Conservation (phyloP, 1,140 invertebrate genomes). For the Drosophila burlai region DNA sequence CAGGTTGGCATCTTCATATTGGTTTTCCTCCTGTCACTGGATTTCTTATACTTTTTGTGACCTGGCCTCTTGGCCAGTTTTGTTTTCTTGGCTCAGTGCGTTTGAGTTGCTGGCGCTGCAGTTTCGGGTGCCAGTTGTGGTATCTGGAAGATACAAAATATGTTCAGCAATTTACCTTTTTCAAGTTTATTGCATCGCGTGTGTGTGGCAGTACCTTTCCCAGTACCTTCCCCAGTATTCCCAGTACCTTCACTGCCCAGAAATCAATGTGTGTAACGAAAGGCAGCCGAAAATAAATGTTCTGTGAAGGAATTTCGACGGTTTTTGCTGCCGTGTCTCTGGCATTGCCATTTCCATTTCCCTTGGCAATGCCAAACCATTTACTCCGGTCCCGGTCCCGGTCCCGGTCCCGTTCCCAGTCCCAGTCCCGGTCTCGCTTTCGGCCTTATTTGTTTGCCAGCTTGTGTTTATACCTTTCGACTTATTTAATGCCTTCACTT, state of each 20-base stretch:
- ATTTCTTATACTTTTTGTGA: constrained; percentile 4
- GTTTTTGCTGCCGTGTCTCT: constrained; percentile 63
- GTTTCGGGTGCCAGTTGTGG: constrained; percentile 54
- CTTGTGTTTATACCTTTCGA: constrained; percentile 79
- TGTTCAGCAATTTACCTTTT: constrained; percentile 72
- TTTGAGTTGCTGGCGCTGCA: constrained; percentile 44
- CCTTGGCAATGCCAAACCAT: constrained; percentile 59
- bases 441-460: constrained; percentile 73
- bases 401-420: constrained; percentile 5
- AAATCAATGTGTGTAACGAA: constrained; percentile 84
- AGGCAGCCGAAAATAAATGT: constrained; percentile 83
- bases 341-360: constrained; percentile 41
- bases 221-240: constrained; percentile 3
- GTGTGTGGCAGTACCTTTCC: constrained; percentile 20
- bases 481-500: constrained; percentile 79
- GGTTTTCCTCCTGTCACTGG: constrained; percentile 35
- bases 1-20: constrained; percentile 55
- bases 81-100: constrained; percentile 43
- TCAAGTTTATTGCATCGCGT: constrained; percentile 71
- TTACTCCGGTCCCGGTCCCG: constrained; percentile 32
- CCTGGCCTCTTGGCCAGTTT: constrained; percentile 14
- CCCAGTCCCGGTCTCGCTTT: constrained; percentile 18
- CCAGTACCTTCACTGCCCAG: constrained; percentile 33
- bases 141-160: constrained; percentile 70
- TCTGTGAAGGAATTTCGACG: constrained; percentile 84